Conservation (phyloP, 2,113 vertebrate species). For the Dasypus novemcinctus region DNA sequence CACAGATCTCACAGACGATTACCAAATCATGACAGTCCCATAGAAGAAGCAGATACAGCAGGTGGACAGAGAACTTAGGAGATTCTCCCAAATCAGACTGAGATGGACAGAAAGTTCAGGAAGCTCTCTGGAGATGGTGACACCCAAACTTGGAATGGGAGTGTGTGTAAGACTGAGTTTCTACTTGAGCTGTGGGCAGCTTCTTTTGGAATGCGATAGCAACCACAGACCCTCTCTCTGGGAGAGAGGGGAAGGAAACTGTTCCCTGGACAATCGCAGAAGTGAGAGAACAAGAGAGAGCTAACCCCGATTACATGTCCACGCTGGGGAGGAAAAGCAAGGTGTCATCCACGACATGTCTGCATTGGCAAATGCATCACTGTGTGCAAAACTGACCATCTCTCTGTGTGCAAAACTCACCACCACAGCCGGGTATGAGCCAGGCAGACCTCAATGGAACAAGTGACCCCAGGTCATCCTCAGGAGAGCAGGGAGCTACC, state of each 20-base stretch:
- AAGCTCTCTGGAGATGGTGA: not conserved
- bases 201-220: not conserved
- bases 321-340: not conserved
- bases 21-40: too few relatives aligned
- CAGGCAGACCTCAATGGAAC: not conserved
- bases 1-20: too few relatives aligned
- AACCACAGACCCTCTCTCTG: not conserved
- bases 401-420: not conserved
- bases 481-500: not conserved
- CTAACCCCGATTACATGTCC: too few relatives aligned
- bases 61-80: not conserved
- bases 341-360: too few relatives aligned
- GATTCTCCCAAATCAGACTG: not conserved
- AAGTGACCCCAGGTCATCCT: too few relatives aligned
- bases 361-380: not conserved
- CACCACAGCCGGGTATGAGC: not conserved
- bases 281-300: not conserved
- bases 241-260: not conserved
- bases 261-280: not conserved
- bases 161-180: not conserved
- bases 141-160: too few relatives aligned
- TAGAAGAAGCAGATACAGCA: not conserved
- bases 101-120: too few relatives aligned
- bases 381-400: not conserved
- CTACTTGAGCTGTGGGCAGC: not conserved